phyloP scores from a whole-genome alignment of 2,113 vertebrate genomes.

The Daubentonia madagascariensis region DNA sequence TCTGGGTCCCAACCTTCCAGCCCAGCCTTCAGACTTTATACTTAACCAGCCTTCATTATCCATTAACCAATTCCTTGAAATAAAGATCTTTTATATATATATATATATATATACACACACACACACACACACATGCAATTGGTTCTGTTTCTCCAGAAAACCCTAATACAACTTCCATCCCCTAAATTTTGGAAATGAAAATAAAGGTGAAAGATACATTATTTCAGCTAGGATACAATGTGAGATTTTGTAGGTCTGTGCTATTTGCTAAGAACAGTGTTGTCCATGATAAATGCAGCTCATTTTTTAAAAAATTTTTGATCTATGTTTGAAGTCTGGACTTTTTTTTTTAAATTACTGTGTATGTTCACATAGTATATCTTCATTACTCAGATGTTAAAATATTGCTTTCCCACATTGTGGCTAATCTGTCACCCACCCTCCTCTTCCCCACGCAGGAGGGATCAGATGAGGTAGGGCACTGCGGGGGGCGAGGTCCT shows the following conservation, averaged over 20 bases:
- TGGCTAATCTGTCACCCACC: not conserved
- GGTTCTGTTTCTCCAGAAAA: not conserved
- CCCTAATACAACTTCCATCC: not conserved
- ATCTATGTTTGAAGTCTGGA: not conserved
- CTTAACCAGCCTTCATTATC: too few species aligned
- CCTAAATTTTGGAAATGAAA: not conserved
- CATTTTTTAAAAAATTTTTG: not conserved
- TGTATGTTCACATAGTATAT: rapidly evolving
- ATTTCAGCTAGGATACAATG: not conserved
- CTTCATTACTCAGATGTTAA: not conserved
- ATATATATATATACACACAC: too few species aligned
- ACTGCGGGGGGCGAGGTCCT: rapidly evolving
- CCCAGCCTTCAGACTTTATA: not conserved
- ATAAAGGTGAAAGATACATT: not conserved
- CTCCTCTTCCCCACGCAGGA: not conserved
- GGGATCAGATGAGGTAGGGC: not conserved
- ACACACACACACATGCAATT: not conserved
- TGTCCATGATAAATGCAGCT: not conserved
- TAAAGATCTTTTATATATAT: not conserved
- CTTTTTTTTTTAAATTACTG: not conserved
- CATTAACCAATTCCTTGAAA: not conserved
- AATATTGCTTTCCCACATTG: not conserved
- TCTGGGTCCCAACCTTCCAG: not conserved
- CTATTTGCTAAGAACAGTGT: not conserved
- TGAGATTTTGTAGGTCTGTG: not conserved